Base-by-base conservation (phyloP, 2,888 invertebrate species). In the Leptopterna dolabrata region DNA sequence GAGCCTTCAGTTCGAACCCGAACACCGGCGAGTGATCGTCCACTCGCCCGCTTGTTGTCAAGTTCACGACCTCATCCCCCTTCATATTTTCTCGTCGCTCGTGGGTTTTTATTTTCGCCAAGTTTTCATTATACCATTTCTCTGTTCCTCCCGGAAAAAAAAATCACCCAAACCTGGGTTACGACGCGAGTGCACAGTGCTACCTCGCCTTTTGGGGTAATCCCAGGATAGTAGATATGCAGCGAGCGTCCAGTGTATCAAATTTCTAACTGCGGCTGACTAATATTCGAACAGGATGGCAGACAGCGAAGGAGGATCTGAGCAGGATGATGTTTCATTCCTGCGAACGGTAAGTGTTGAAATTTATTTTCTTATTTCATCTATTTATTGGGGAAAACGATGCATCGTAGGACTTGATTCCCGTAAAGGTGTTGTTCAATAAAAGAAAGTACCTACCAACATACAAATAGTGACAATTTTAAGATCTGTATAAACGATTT, bases 251-350 rank as follows among this genome's bases (percentile, higher is more conserved):
- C 78, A 19, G 51, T n/a, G 19, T 24, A 27, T 24, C 41, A 2
- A 27, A 19, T 78, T 45, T 14, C 41, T 78, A 47, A 81, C 29
- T 51, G 55, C 45, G 73, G 41, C 73, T 7, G 41, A 41, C 29
- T 73, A n/a, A 36, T 30, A 73, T 30, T 30, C 13, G 47, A n/a
- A 70, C 73, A 76, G 43, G 73, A 97, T 97, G 97, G 97, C 97
- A 92, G 97, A 97, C 94, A 96, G 96, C 92, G 97, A 97, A 93
- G 98, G 97, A 92, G 97, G 97, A 90, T 98, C 98, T 92, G 99
- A 99, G 94, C 99, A 99, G 93, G 99, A 99, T 95, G 99, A 99
- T 95, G 98, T 99, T 93, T 99, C 99, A 93, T 99, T 99, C 94
- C 95, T 99, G 91, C 96, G 99, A 91, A 99, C 99, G 95, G 99